Conservation (phyloP, 2,797 vertebrate species). For the Mareca penelope region DNA sequence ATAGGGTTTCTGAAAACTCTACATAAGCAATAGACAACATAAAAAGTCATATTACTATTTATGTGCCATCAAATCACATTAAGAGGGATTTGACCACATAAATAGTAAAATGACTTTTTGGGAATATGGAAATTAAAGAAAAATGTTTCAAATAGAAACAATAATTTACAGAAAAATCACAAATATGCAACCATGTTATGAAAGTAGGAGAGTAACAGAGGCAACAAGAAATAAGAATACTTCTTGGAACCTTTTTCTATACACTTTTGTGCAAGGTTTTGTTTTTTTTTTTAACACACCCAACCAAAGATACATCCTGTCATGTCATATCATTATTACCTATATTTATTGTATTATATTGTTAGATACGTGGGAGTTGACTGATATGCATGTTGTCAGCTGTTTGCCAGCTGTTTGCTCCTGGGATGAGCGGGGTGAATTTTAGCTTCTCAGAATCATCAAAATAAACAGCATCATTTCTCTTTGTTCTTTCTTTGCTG, state of each 20-base stretch:
- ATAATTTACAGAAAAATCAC: conserved; percentile 71
- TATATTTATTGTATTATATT: conserved; percentile 57
- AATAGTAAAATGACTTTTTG: conserved; percentile 75
- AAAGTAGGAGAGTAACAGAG: conserved; percentile 17
- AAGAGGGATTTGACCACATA: conserved; percentile 64
- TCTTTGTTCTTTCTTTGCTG: conserved; percentile 46
- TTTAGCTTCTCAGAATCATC: conserved; percentile 51
- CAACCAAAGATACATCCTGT: conserved; percentile 48
- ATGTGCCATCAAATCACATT: conserved; percentile 70
- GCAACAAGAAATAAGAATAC: conserved; percentile 12
- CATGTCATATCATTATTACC: conserved; percentile 62
- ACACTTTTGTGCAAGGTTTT: not conserved
- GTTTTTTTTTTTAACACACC: conserved; percentile 12
- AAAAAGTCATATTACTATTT: conserved; percentile 70
- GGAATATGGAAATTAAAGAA: conserved; percentile 75
- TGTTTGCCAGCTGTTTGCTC: conserved; percentile 70
- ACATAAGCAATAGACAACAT: conserved; percentile 62
- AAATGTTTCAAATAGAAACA: conserved; percentile 72
- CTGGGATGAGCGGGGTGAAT: conserved; percentile 43
- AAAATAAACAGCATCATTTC: conserved; percentile 55
- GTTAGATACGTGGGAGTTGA: conserved; percentile 58
- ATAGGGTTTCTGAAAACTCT: conserved; percentile 68
- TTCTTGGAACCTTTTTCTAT: conserved; percentile 5
- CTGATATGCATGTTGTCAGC: conserved; percentile 61
- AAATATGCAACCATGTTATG: conserved; percentile 47